These are phyloP conservation scores for Alligator mississippiensis DNA, from an alignment of 2,113 vertebrate species.

Conservation along the genomic window DNA sequence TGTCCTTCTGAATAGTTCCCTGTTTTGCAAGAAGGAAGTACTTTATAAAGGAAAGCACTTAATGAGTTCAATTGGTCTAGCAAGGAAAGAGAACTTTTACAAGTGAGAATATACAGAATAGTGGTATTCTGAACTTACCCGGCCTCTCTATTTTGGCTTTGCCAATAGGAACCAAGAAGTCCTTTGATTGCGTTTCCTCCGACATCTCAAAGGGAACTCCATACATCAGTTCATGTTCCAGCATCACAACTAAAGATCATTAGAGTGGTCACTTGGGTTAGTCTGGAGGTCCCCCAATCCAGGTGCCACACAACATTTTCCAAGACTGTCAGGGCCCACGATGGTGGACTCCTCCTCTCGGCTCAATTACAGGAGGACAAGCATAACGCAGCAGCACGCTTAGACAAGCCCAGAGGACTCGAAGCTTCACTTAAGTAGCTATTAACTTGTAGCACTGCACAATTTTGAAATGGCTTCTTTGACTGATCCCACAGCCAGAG, in stretches of 20 bases:
- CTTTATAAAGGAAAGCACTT: background rate
- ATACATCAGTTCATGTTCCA: conserved; percentile 97
- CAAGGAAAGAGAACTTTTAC: background rate
- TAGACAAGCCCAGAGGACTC: background rate
- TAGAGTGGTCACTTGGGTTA: conserved; percentile 1
- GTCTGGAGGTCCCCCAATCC: rapidly evolving
- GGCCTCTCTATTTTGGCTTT: conserved; percentile 94
- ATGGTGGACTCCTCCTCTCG: no score
- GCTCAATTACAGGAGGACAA: background rate
- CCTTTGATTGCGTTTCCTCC: conserved; percentile 90
- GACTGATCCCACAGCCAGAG: background rate
- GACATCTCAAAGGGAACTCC: conserved; percentile 96
- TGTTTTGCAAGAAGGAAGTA: background rate
- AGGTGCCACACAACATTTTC: background rate
- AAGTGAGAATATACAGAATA: background rate
- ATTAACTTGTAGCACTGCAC: background rate
- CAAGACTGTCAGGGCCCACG: background rate
- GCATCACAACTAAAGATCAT: conserved; percentile 88
- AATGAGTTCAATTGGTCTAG: background rate
- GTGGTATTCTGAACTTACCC: conserved; percentile 79
- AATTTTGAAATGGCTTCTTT: background rate
- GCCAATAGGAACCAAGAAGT: conserved; percentile 94
- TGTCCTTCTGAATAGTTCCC: background rate
- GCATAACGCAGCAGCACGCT: background rate
- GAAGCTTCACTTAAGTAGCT: background rate